A percentile compares a stretch with the other conserved stretches of the same genome.
phyloP scores from a whole-genome alignment of 2,797 vertebrate species.

The Steatocranus sp. region DNA sequence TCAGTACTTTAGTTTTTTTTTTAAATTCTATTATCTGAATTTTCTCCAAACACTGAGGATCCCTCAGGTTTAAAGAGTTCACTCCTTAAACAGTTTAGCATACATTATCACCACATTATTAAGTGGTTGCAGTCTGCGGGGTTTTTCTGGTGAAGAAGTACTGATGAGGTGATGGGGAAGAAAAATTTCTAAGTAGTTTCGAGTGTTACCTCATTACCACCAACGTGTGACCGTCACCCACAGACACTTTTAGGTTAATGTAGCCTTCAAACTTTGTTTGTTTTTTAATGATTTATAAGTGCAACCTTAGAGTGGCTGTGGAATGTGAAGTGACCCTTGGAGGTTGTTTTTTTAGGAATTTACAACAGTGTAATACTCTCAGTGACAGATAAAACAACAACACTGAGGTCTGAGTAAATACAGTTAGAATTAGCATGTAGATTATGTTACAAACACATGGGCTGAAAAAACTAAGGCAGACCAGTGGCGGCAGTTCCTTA shows the following conservation, averaged over 20 bases:
- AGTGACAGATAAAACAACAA: background rate
- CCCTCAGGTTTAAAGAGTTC: background rate
- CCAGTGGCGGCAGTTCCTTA: background rate
- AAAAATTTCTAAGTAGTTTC: background rate
- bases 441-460: background rate
- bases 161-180: background rate
- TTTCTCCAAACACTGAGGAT: background rate
- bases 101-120: background rate
- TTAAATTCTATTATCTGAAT: background rate
- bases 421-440: background rate
- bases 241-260: background rate
- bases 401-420: background rate
- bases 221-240: background rate
- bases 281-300: constrained; percentile 24
- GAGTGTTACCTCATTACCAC: background rate
- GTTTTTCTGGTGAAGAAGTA: background rate
- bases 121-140: background rate
- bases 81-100: background rate
- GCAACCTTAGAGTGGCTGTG: background rate
- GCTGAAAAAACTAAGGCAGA: background rate
- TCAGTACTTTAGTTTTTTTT: background rate
- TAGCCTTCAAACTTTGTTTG: background rate
- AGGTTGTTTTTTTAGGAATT: constrained; percentile 20
- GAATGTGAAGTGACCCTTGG: constrained; percentile 31
- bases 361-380: background rate